Conservation (phyloP, 2,797 vertebrate genomes). For the Tokudaia muenninki region DNA sequence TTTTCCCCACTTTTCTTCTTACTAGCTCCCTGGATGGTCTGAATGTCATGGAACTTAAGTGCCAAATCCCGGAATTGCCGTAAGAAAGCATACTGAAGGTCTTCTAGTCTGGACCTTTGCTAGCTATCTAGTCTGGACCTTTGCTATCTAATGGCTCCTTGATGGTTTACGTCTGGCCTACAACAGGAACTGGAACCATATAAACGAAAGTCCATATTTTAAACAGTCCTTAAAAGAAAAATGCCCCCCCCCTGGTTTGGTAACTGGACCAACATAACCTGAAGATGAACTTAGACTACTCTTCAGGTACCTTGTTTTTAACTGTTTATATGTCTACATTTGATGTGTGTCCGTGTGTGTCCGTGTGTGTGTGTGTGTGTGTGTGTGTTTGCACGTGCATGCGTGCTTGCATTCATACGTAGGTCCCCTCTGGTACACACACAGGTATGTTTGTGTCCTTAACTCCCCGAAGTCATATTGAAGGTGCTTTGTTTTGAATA, state of each 20-base stretch:
- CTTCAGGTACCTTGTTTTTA: background rate
- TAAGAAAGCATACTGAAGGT: background rate
- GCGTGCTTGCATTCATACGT: background rate
- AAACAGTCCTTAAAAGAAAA: background rate
- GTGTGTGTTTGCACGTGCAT: background rate
- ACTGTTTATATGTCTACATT: background rate
- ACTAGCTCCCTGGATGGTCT: background rate
- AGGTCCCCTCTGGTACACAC: background rate
- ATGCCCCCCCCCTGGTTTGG: background rate
- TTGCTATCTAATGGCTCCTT: background rate
- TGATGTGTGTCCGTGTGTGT: background rate
- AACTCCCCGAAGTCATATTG: constrained; percentile 53
- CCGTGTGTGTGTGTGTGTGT: background rate
- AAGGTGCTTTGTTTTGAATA: constrained; percentile 76
- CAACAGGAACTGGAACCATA: background rate
- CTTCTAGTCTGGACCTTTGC: background rate
- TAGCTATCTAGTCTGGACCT: background rate
- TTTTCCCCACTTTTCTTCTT: background rate
- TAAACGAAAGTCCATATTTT: background rate
- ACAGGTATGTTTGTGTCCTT: constrained; percentile 24
- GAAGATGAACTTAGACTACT: constrained; percentile 22
- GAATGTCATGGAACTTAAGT: background rate
- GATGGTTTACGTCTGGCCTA: background rate
- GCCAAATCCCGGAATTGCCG: background rate
- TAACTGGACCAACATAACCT: constrained; percentile 1